These are phyloP conservation scores for Hypsopygia costalis DNA, from an alignment of 2,888 invertebrate species.

Conservation along the genomic window DNA sequence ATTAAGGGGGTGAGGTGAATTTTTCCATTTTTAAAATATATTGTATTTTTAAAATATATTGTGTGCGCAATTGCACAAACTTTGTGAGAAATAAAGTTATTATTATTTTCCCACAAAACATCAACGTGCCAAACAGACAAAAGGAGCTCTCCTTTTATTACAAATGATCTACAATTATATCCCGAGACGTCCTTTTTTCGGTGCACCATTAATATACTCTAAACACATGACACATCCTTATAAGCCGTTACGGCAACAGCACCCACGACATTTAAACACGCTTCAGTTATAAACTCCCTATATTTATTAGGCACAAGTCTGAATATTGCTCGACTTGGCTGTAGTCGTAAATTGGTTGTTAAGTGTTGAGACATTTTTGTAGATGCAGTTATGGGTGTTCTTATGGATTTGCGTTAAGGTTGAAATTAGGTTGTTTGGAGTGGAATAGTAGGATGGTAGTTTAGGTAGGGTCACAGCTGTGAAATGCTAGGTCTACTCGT, in stretches of 20 bases:
- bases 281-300: neutral
- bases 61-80: too few relatives aligned
- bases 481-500: conserved; percentile 49
- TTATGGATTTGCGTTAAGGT: neutral
- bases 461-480: conserved; percentile 46
- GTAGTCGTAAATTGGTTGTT: neutral
- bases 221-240: conserved; percentile 5
- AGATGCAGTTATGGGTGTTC: neutral
- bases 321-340: neutral
- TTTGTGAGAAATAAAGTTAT: too few relatives aligned
- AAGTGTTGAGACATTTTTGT: conserved; percentile 19
- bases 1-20: too few relatives aligned
- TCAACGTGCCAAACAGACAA: neutral
- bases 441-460: neutral
- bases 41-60: too few relatives aligned
- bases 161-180: neutral
- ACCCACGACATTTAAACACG: conserved; percentile 16
- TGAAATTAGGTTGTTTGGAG: neutral
- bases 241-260: conserved; percentile 6
- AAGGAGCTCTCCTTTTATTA: neutral
- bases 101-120: too few relatives aligned
- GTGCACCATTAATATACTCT: conserved; percentile 1
- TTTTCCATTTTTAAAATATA: too few relatives aligned
- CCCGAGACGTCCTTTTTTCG: neutral
- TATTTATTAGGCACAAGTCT: neutral